Base-by-base conservation (phyloP, 2,113 vertebrate genomes). In the Leptobrachium leishanense region DNA sequence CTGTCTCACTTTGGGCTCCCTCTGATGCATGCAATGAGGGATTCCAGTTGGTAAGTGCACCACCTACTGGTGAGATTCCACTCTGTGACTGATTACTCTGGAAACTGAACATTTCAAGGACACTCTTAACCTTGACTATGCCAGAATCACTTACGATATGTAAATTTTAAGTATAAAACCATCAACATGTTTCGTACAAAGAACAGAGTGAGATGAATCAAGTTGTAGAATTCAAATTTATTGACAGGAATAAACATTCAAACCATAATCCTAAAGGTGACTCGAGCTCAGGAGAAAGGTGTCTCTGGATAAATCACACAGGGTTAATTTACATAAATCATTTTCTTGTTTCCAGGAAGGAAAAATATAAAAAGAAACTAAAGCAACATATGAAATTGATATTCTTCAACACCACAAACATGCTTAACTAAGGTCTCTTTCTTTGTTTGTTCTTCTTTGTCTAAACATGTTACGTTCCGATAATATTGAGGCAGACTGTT, bases 11-110 rank as follows among this genome's bases (percentile, higher is more conserved):
- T 74, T 90, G 72, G 81, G 75, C 82, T 89, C 86, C 84, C 85
- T 82, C 86, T 81, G 88, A 90, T 83, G 89, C 86, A 83, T 86
- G 83, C 86, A 85, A 81, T 84, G 66, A 84, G 79, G 86, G 89
- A 89, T 91, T 93, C 91, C 86, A 90, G 92, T 91, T 93, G 92
- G 86, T 92, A 95, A 95, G 94, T 86, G 89, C 92, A 92, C 94
- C 95, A 94, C 92, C 95, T 96, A 91, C 94, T 95, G 94, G 93
- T 87, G 87, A 72, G 84, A 82, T 3, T 8, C 2, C 4, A 8
- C 41, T 12, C 40, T 1, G 31, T 31, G 13, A 11, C 55, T 12
- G 2, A 59, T 15, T 59, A 59, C 3, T 54, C 50, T 3, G 13
- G 13, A 59, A 59, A 15, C 10, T 3, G 55, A 59, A 15, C 55